Percentiles rank a stretch among this genome's conserved stretches.
These are phyloP conservation scores for Anadara kagoshimensis DNA, from an alignment of 1,140 invertebrate species.

Conservation along the genomic window DNA sequence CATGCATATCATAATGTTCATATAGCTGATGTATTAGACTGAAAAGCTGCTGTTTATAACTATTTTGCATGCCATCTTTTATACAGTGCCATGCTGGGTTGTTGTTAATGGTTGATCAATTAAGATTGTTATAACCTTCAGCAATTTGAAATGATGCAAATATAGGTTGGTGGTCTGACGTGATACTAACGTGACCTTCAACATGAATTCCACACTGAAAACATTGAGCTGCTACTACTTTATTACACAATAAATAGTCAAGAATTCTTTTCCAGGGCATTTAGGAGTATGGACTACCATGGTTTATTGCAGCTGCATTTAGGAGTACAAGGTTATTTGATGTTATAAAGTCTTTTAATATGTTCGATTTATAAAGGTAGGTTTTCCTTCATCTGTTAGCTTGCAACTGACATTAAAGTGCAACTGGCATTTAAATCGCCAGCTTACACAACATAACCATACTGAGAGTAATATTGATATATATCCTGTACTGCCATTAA, in stretches of 20 bases:
- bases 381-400: not conserved
- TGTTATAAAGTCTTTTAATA: not conserved
- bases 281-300: not conserved
- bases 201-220: constrained; percentile 5
- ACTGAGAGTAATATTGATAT: constrained; percentile 8
- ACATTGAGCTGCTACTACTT: not conserved
- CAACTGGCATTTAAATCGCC: constrained; percentile 19
- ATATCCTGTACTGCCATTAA: not conserved
- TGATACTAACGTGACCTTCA: constrained; percentile 3
- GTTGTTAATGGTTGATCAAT: not conserved
- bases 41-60: not conserved
- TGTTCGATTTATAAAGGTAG: not conserved
- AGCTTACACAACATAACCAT: constrained; percentile 1
- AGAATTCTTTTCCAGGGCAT: not conserved
- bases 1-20: not conserved
- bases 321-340: not conserved
- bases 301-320: not conserved
- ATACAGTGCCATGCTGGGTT: too few species aligned
- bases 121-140: not conserved
- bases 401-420: not conserved
- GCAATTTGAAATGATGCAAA: not conserved
- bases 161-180: constrained; percentile 14
- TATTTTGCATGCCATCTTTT: not conserved
- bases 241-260: constrained; percentile 3
- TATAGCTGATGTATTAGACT: not conserved